Evolutionary conservation across 2,888 invertebrate species (phyloP).

Genomic region (Cheilosia grossa): DNA sequence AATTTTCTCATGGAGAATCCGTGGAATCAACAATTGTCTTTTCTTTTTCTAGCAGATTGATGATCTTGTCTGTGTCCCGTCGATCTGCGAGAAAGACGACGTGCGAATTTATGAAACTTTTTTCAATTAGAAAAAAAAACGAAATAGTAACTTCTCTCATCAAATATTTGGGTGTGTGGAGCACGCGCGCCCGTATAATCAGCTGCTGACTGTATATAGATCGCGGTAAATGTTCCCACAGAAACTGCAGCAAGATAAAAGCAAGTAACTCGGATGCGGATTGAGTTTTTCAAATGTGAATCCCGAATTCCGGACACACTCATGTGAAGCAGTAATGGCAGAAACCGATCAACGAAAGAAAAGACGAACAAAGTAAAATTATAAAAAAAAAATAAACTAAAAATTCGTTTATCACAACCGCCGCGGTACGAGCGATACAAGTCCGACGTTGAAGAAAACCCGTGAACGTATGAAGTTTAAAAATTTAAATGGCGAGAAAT

Average conservation of each 20-base stretch:
- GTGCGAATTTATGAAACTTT: conserved; percentile 41
- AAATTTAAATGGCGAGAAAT: conserved; percentile 48
- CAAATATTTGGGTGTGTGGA: conserved; percentile 13
- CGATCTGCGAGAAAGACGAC: conserved; percentile 10
- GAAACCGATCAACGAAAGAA: conserved; percentile 21
- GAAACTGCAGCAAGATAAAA: conserved; percentile 49
- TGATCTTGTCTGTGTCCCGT: conserved; percentile 18
- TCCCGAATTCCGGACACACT: background rate
- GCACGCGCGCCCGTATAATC: conserved; percentile 40
- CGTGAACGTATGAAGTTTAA: conserved; percentile 72
- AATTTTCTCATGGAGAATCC: conserved; percentile 19
- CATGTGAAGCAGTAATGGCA: background rate
- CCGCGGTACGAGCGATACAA: conserved; percentile 41
- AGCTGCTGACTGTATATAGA: conserved; percentile 36
- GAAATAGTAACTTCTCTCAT: conserved; percentile 26
- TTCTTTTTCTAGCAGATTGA: conserved; percentile 5
- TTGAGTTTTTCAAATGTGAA: background rate
- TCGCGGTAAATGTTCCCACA: conserved; percentile 42
- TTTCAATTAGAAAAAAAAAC: conserved; percentile 25
- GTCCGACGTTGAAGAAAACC: conserved; percentile 76
- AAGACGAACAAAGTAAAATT: background rate
- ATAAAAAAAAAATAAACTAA: conserved; percentile 9
- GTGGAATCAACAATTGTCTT: conserved; percentile 22
- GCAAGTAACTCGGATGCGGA: background rate
- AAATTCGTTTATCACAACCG: conserved; percentile 45